phyloP scores from a whole-genome alignment of 2,888 invertebrate genomes.

The Andrena bicolor region DNA sequence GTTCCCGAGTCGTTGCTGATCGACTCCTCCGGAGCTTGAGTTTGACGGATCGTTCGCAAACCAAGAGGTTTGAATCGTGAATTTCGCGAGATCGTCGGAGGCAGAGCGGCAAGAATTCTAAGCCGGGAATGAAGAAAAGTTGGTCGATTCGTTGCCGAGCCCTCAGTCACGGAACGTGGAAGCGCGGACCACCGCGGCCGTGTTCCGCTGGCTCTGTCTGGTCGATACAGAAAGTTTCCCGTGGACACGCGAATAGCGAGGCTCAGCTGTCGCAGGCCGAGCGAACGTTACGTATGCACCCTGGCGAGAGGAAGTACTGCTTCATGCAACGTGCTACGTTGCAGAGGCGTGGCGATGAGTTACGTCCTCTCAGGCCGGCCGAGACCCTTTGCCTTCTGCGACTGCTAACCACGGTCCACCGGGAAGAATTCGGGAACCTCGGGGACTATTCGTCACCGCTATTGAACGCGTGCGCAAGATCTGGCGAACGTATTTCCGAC shows the following conservation, averaged over 20 bases:
- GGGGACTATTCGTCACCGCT: constrained; percentile 50
- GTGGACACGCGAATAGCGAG: constrained; percentile 53
- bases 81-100: background rate
- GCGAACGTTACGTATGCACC: constrained; percentile 57
- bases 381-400: constrained; percentile 48
- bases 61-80: background rate
- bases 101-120: no score
- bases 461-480: constrained; percentile 47
- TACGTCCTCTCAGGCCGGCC: constrained; percentile 73
- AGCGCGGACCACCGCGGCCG: constrained; percentile 1
- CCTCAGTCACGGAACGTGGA: constrained; percentile 31
- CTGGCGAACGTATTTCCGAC: constrained; percentile 39
- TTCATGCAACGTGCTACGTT: constrained; percentile 61
- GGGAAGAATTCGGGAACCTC: constrained; percentile 57
- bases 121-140: constrained; percentile 30
- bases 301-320: constrained; percentile 52
- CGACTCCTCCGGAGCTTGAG: no score
- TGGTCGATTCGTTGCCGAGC: constrained; percentile 12
- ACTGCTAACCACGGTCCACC: constrained; percentile 56
- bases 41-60: background rate
- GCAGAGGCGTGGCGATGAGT: constrained; percentile 77
- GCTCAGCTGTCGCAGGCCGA: constrained; percentile 39
- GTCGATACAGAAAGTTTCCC: constrained; percentile 54
- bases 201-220: background rate
- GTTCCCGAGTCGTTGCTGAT: no score